Evolutionary conservation across 2,797 vertebrate species (phyloP), one percentile per base, ranked within the genome.

Genomic region (Meda fulgida): DNA sequence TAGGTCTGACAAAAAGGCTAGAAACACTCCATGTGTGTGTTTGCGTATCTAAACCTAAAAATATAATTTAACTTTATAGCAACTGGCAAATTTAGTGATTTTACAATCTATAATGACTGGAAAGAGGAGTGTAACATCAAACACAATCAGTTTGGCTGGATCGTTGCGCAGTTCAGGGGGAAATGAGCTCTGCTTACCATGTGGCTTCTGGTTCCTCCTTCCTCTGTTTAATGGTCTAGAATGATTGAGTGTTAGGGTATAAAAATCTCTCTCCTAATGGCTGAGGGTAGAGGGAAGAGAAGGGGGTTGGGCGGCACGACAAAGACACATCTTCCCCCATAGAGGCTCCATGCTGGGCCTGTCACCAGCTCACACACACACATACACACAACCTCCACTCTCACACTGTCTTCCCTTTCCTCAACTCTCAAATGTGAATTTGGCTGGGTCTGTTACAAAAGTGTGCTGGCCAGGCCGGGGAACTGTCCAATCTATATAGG

Each of bases 401-500:
- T 23, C 29, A 31, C 71, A n/a, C 66, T 67, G 26, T 55, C 58
- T 80, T 78, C 51, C 73, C 66, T 71, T 60, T 70, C n/a, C 31
- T 51, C 36, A 81, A 58, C 51, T 69, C 79, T 58, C 83, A 80
- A 51, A 65, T 23, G 60, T 48, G 66, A 34, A 58, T 81, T 55
- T 75, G 29, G 31, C 46, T 16, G 48, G 60, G 79, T 76, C 76
- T 89, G 83, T 80, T 87, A 88, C 85, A 88, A 91, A 93, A 92
- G 91, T 93, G 93, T 90, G 89, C 83, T 65, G 66, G n/a, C 60
- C 55, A 1, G 26, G n/a, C 69, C 1, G 38, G 19, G 55, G 43
- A 43, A 70, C 21, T 43, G 48, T 53, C 63, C 82, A 84, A 63
- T 84, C 38, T 63, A 23, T 48, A 46, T 21, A 53, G 26, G 43